These are phyloP conservation scores for Drosophila dunni DNA, from an alignment of 1,140 invertebrate species.

Conservation along the genomic window DNA sequence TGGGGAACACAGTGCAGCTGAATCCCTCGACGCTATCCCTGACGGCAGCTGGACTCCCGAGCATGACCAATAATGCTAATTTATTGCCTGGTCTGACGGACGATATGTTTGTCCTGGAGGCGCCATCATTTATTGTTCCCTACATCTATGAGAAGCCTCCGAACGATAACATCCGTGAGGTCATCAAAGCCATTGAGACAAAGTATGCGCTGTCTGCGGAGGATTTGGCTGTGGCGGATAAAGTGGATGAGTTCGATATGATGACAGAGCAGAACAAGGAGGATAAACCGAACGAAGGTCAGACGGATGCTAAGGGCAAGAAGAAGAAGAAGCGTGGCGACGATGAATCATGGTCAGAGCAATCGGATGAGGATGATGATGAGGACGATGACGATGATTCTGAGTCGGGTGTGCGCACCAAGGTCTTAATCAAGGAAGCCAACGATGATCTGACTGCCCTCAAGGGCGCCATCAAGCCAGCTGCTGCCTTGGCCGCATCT, in stretches of 20 bases:
- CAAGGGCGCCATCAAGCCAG: conserved; percentile 85
- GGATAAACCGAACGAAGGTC: conserved; percentile 61
- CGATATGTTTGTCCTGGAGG: conserved; percentile 95
- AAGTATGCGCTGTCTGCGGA: conserved; percentile 87
- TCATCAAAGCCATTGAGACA: conserved; percentile 88
- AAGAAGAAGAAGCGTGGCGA: conserved; percentile 79
- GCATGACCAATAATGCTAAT: conserved; percentile 85
- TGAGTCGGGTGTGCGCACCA: conserved; percentile 85
- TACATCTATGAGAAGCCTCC: conserved; percentile 96
- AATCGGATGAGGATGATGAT: conserved; percentile 85
- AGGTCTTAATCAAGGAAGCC: conserved; percentile 86
- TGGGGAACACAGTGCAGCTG: conserved; percentile 55
- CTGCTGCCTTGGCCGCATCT: conserved; percentile 78
- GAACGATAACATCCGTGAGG: conserved; percentile 90
- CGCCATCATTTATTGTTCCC: conserved; percentile 95
- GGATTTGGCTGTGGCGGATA: conserved; percentile 83
- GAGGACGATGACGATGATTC: conserved; percentile 86
- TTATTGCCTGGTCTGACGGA: conserved; percentile 92
- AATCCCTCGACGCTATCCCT: conserved; percentile 77
- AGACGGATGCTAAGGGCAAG: conserved; percentile 70
- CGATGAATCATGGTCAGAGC: conserved; percentile 84
- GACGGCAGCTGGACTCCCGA: conserved; percentile 58
- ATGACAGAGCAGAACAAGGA: conserved; percentile 81
- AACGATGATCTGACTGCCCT: conserved; percentile 85
- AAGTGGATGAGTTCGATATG: conserved; percentile 84